phyloP scores from a whole-genome alignment of 1,140 invertebrate genomes.

The Matsumurasca onukii region DNA sequence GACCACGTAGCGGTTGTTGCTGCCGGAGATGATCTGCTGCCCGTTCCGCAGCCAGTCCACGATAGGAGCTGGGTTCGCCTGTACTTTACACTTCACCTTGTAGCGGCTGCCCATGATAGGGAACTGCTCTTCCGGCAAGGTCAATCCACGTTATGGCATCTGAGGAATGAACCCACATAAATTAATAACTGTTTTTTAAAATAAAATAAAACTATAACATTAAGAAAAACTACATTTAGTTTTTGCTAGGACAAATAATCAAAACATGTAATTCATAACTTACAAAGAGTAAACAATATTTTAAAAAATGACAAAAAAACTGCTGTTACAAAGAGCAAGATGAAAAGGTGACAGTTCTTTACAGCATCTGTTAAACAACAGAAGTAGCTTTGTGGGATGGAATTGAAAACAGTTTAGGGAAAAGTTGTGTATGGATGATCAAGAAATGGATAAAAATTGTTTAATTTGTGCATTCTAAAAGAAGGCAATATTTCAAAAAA shows the following conservation, averaged over 20 bases:
- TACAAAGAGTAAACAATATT: no score
- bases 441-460: no score
- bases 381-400: no score
- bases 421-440: no score
- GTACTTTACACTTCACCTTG: slow-evolving; percentile 79
- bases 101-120: slow-evolving; percentile 75
- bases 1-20: slow-evolving; percentile 69
- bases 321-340: no score
- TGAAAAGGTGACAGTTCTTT: no score
- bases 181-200: neutral
- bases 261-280: no score
- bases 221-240: slow-evolving; percentile 19
- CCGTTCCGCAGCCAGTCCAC: slow-evolving; percentile 84
- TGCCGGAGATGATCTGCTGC: slow-evolving; percentile 56
- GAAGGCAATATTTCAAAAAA: no score
- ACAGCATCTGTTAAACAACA: no score
- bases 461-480: no score
- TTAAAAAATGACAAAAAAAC: no score
- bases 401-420: no score
- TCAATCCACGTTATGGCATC: slow-evolving; percentile 83
- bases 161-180: slow-evolving; percentile 53
- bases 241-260: neutral
- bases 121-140: slow-evolving; percentile 80
- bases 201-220: neutral
- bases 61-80: slow-evolving; percentile 76